Evolutionary conservation across 2,888 invertebrate genomes (phyloP).

Genomic region (Sthenelais limicola): DNA sequence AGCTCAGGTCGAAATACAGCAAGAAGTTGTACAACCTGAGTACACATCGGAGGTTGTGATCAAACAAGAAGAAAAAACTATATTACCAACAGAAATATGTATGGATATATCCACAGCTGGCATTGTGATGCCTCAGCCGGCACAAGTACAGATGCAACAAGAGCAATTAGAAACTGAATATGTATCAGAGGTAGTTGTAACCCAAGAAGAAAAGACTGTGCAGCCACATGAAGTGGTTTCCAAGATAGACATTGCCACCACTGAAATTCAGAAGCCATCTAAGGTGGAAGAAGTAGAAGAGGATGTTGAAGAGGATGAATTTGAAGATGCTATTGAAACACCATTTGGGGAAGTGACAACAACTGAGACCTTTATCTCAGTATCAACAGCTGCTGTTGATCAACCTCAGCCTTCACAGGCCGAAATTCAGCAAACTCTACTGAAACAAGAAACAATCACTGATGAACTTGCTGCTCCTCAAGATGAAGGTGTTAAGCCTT

Average conservation of each 20-base stretch:
- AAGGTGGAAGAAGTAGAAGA: conserved; percentile 20
- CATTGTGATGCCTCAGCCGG: conserved; percentile 4
- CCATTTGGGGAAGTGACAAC: too few relatives aligned
- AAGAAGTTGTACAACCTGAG: conserved; percentile 13
- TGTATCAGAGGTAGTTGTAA: conserved; percentile 33
- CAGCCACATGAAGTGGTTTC: neutral
- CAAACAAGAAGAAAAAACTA: conserved; percentile 19
- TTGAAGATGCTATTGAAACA: too few relatives aligned
- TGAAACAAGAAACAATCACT: conserved; percentile 34
- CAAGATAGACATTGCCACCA: conserved; percentile 20
- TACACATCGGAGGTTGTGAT: conserved; percentile 38
- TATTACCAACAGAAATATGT: conserved; percentile 19
- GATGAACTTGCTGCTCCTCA: conserved; percentile 30
- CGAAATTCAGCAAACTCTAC: too few relatives aligned
- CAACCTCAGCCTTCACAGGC: too few relatives aligned
- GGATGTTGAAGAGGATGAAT: too few relatives aligned
- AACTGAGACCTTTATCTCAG: too few relatives aligned
- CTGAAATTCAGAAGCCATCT: neutral
- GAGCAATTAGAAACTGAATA: conserved; percentile 17
- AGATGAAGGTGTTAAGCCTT: conserved; percentile 35
- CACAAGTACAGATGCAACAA: conserved; percentile 16
- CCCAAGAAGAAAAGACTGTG: neutral
- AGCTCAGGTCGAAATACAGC: conserved; percentile 28
- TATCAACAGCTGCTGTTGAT: too few relatives aligned
- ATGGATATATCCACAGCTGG: conserved; percentile 16